Evolutionary conservation across 2,888 invertebrate genomes (phyloP).

Genomic region (Seira ritae): DNA sequence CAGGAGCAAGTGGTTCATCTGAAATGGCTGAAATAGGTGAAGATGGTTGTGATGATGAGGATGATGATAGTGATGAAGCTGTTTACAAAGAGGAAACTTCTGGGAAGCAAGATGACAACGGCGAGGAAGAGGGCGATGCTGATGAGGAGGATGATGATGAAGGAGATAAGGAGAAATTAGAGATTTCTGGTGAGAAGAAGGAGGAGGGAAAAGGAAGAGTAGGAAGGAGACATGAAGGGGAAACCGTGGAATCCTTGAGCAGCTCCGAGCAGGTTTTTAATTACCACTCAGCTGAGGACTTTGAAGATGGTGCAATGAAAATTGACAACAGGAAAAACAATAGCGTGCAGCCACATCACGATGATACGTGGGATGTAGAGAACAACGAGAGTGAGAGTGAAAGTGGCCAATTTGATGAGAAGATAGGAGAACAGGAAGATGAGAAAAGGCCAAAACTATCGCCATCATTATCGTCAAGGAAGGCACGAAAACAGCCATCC

Average conservation of each 20-base stretch:
- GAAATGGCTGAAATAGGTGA: slow-evolving; percentile 18
- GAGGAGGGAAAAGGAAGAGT: background rate
- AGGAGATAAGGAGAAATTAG: background rate
- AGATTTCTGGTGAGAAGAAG: slow-evolving; percentile 23
- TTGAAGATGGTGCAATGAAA: slow-evolving; percentile 23
- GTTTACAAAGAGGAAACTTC: slow-evolving; percentile 15
- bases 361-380: slow-evolving; percentile 20
- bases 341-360: slow-evolving; percentile 15
- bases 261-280: slow-evolving; percentile 36
- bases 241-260: too few species aligned
- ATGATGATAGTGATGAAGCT: slow-evolving; percentile 17
- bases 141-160: background rate
- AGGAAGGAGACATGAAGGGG: too few species aligned
- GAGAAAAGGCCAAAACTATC: background rate
- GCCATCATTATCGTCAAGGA: too few species aligned
- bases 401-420: too few species aligned
- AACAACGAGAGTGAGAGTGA: slow-evolving; percentile 3
- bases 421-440: background rate
- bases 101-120: background rate
- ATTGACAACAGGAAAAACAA: slow-evolving; percentile 40
- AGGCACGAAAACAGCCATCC: too few species aligned
- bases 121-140: background rate
- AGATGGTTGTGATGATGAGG: slow-evolving; percentile 3
- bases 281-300: slow-evolving; percentile 42
- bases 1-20: slow-evolving; percentile 15